A percentile compares a stretch with the other conserved stretches of the same genome.
phyloP scores from a whole-genome alignment of 1,140 invertebrate genomes.

The Camponotus floridanus region DNA sequence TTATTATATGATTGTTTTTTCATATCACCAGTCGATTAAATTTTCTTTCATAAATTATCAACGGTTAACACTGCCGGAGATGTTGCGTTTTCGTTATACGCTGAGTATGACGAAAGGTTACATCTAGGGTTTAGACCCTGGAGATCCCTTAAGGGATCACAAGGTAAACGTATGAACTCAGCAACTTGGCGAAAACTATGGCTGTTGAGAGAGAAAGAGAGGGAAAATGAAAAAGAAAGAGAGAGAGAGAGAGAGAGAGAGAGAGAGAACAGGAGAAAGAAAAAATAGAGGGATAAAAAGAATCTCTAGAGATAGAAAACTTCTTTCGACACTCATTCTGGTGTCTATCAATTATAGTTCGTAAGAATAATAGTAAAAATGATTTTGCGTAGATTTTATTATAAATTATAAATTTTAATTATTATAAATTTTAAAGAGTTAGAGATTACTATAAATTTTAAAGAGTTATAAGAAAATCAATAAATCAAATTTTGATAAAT shows the following conservation, averaged over 20 bases:
- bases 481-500: background rate
- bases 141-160: background rate
- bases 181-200: constrained; percentile 40
- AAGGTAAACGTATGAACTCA: constrained; percentile 47
- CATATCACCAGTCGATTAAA: background rate
- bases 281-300: background rate
- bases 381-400: background rate
- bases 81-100: background rate
- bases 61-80: background rate
- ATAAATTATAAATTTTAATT: no score
- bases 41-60: constrained; percentile 20
- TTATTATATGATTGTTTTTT: background rate
- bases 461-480: background rate
- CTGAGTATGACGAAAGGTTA: constrained; percentile 2
- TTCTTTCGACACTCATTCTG: background rate
- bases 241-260: background rate
- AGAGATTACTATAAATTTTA: no score
- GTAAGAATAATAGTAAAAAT: background rate
- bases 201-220: background rate
- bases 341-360: background rate
- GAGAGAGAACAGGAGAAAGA: background rate
- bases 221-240: background rate
- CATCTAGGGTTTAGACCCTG: background rate
- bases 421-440: background rate
- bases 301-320: background rate